Evolutionary conservation across 2,888 invertebrate genomes (phyloP), one percentile per base, ranked within the genome.

Genomic region (Drosophila ezoana): DNA sequence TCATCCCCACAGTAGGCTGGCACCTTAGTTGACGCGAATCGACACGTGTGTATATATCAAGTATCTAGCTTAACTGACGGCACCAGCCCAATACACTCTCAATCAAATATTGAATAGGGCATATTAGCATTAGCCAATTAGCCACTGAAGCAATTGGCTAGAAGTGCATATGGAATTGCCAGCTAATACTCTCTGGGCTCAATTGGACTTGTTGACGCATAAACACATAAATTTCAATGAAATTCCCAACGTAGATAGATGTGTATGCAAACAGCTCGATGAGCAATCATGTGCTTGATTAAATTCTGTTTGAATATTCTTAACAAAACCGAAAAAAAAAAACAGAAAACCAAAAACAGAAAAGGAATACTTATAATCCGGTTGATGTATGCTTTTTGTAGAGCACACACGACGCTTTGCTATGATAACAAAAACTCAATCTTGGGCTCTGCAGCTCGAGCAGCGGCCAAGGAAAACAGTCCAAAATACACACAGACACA

Each of bases 241-340:
- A 58, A 48, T 63, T 53, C 57, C 28, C 43, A 49, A 68, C 49
- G 67, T 58, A 32, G 41, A 53, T 47, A 45, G 37, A 44, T 33
- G 16, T 13, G 52, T 53, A 40, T 63, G 47, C 47, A 72, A 20
- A 16, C 68, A 43, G 57, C 44, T 63, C 75, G 53, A 32, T 69
- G 69, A 74, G 60, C 75, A 76, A 56, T 76, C 54, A 61, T 47
- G 74, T 64, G 69, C 79, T 79, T 79, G 75, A 76, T 69, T 74
- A 58, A 64, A 74, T 76, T 52, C 23, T 20, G 38, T 48, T 77
- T 58, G 60, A 44, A 18, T 51, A 32, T 41, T 51, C 23, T 18
- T 40, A 18, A 20, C 44, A 41, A 16, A 20, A 33, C 14, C 18
- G 33, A 43, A 60, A 52, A 35, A 37, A 40, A 35, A 16, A 28